Percentiles rank a stretch among this genome's conserved stretches.
Conservation (phyloP, 2,888 invertebrate species). For the Sesia bembeciformis region DNA sequence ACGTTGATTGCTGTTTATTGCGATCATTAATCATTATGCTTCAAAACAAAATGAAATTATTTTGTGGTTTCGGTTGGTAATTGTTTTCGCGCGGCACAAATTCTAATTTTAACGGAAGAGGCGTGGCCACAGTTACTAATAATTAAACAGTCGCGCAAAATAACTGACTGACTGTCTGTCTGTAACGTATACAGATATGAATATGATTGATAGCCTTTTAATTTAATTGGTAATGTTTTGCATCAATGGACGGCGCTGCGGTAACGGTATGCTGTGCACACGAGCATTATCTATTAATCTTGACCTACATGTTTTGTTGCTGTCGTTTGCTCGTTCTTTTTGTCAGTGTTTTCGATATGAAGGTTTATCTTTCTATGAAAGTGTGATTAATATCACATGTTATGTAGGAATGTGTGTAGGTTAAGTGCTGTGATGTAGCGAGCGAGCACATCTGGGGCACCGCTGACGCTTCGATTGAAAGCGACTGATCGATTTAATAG, state of each 20-base stretch:
- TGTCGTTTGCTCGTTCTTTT: background rate
- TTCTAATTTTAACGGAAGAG: slow-evolving; percentile 25
- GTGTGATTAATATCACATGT: too few species aligned
- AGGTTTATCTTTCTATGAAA: background rate
- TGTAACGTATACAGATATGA: slow-evolving; percentile 20
- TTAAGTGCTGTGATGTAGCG: background rate
- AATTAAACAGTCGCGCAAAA: slow-evolving; percentile 26
- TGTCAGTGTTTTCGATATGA: background rate
- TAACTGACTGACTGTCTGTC: slow-evolving; percentile 46
- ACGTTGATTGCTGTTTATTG: slow-evolving; percentile 31
- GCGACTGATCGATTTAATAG: slow-evolving; percentile 33
- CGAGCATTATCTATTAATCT: slow-evolving; percentile 27
- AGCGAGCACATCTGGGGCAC: slow-evolving; percentile 24
- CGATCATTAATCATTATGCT: slow-evolving; percentile 32
- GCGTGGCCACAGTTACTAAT: slow-evolving; percentile 28
- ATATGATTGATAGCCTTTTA: slow-evolving; percentile 42
- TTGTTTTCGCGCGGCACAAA: slow-evolving; percentile 30
- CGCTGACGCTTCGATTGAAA: slow-evolving; percentile 28
- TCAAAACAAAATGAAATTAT: slow-evolving; percentile 16
- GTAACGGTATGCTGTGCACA: slow-evolving; percentile 28
- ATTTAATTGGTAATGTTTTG: slow-evolving; percentile 35
- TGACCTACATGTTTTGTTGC: slow-evolving; percentile 16
- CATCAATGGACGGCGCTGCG: slow-evolving; percentile 28
- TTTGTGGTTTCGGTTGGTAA: slow-evolving; percentile 12
- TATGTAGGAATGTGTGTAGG: too few species aligned